Conservation (phyloP, 2,113 vertebrate genomes). For the Heterocephalus glaber region DNA sequence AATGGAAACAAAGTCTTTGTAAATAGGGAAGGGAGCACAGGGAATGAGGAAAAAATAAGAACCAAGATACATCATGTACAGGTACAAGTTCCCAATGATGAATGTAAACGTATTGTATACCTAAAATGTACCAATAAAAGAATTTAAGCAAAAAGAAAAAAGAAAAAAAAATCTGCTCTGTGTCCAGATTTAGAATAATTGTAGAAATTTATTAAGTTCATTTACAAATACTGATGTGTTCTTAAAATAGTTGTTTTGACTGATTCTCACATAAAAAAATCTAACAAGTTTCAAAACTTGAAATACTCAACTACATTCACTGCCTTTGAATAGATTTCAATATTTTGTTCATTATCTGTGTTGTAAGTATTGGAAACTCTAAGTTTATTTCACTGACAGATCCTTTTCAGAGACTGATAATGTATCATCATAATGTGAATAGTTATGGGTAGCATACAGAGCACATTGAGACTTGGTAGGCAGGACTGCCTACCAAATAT, state of each 20-base stretch:
- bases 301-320: not conserved
- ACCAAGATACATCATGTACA: no score
- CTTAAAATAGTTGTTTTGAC: not conserved
- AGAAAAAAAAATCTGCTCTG: no score
- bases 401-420: not conserved
- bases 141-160: no score
- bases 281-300: not conserved
- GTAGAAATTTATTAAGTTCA: not conserved
- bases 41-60: no score
- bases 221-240: not conserved
- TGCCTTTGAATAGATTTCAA: not conserved
- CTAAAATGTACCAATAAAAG: no score
- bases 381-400: not conserved
- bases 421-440: not conserved
- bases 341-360: slow-evolving; percentile 2
- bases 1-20: no score
- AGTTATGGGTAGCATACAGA: not conserved
- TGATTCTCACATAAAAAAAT: not conserved
- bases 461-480: not conserved
- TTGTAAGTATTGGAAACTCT: not conserved
- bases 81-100: no score
- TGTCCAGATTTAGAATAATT: not conserved
- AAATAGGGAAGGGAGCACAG: no score
- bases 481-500: not conserved
- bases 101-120: no score